Conservation (phyloP, 2,888 invertebrate genomes). For the Ophion ellenae region DNA sequence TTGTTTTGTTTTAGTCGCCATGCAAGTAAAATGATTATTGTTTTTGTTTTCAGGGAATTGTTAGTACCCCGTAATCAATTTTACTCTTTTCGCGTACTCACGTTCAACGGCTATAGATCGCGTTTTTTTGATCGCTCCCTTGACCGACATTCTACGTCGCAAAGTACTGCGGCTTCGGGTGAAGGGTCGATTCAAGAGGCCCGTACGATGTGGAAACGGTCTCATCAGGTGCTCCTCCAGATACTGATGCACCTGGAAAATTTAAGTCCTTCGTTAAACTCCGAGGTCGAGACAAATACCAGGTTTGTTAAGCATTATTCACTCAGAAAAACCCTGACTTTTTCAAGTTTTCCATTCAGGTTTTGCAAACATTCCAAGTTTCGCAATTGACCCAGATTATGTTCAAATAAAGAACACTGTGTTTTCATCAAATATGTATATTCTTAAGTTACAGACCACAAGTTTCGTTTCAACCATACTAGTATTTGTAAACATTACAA, state of each 20-base stretch:
- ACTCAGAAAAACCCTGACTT: no score
- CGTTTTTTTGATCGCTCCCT: slow-evolving; percentile 97
- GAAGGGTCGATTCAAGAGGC: slow-evolving; percentile 86
- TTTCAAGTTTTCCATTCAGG: no score
- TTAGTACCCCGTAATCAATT: slow-evolving; percentile 24
- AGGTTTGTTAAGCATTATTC: no score
- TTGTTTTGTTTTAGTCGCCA: slow-evolving; percentile 60
- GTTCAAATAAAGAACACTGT: no score
- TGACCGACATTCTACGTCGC: slow-evolving; percentile 92
- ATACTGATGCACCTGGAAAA: slow-evolving; percentile 92
- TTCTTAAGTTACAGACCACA: no score
- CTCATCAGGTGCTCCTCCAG: slow-evolving; percentile 93
- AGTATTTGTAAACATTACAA: no score
- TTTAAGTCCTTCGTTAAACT: neutral
- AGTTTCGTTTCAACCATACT: no score
- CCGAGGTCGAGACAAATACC: neutral
- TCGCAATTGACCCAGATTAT: no score
- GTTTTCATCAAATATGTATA: no score
- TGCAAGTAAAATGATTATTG: slow-evolving; percentile 66
- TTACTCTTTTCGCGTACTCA: slow-evolving; percentile 84
- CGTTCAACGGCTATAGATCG: slow-evolving; percentile 96
- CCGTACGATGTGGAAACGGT: slow-evolving; percentile 90
- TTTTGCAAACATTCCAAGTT: no score
- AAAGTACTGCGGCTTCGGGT: slow-evolving; percentile 84
- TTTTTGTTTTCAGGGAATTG: slow-evolving; percentile 50